phyloP scores from a whole-genome alignment of 2,888 invertebrate genomes.

The Cistogaster globosa region DNA sequence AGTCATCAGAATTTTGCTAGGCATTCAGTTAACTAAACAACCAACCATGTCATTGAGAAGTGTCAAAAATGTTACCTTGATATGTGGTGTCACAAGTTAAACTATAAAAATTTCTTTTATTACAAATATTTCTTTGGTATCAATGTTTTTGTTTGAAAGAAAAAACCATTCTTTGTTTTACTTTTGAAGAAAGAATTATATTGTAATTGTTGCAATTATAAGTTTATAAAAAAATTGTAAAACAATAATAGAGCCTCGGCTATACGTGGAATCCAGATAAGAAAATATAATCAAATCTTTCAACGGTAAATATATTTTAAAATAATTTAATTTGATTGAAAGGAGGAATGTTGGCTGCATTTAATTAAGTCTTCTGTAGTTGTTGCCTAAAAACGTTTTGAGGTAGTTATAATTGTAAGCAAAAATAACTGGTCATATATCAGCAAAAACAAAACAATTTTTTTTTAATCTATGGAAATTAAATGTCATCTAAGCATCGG shows the following conservation, averaged over 20 bases:
- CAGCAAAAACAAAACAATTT: background rate
- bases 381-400: background rate
- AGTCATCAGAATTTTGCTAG: conserved; percentile 50
- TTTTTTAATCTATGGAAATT: too few relatives aligned
- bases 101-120: conserved; percentile 63
- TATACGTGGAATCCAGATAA: conserved; percentile 54
- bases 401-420: too few relatives aligned
- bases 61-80: conserved; percentile 71
- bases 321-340: conserved; percentile 49
- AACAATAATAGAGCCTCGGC: conserved; percentile 35
- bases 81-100: conserved; percentile 71
- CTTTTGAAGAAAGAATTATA: background rate
- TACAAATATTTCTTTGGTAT: conserved; percentile 53
- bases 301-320: conserved; percentile 48
- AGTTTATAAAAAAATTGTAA: conserved; percentile 39
- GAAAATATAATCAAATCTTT: conserved; percentile 6
- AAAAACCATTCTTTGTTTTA: conserved; percentile 4
- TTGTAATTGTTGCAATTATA: conserved; percentile 62
- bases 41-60: conserved; percentile 60
- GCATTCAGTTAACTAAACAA: conserved; percentile 7
- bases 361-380: conserved; percentile 7
- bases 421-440: too few relatives aligned
- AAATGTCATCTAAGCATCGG: too few relatives aligned
- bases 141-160: conserved; percentile 44
- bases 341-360: conserved; percentile 18